Percentiles rank a stretch among this genome's conserved stretches.
These are phyloP conservation scores for Poecilia velifera DNA, from an alignment of 2,797 vertebrate species.

Conservation along the genomic window DNA sequence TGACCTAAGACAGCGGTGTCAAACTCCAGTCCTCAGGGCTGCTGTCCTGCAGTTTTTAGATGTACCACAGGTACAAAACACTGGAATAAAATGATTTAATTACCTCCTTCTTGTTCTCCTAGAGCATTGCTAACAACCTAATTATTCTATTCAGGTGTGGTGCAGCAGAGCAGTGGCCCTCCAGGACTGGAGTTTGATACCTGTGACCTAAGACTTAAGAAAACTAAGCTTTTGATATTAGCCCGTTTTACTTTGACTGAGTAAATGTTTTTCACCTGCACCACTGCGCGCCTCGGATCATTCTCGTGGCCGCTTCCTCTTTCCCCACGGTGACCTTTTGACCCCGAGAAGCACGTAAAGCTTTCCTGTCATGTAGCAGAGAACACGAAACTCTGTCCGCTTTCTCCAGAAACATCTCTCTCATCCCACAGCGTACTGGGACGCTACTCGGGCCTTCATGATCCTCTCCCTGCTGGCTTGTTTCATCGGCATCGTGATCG, in stretches of 20 bases:
- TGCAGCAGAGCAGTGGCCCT: no score
- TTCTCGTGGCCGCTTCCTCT: not conserved
- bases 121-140: no score
- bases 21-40: no score
- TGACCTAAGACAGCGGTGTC: not conserved
- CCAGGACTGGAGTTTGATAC: no score
- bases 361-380: not conserved
- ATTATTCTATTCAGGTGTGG: no score
- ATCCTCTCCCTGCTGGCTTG: conserved; percentile 84
- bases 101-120: no score
- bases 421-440: conserved; percentile 81
- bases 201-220: no score
- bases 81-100: no score
- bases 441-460: conserved; percentile 86
- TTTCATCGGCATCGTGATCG: conserved; percentile 84
- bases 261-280: not conserved
- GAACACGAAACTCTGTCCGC: not conserved
- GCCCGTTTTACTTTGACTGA: not conserved
- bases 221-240: not conserved
- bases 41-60: no score
- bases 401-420: not conserved
- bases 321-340: not conserved
- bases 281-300: not conserved
- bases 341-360: not conserved
- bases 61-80: no score